phyloP scores from a whole-genome alignment of 1,140 invertebrate genomes.

The Pachypsylla venusta region DNA sequence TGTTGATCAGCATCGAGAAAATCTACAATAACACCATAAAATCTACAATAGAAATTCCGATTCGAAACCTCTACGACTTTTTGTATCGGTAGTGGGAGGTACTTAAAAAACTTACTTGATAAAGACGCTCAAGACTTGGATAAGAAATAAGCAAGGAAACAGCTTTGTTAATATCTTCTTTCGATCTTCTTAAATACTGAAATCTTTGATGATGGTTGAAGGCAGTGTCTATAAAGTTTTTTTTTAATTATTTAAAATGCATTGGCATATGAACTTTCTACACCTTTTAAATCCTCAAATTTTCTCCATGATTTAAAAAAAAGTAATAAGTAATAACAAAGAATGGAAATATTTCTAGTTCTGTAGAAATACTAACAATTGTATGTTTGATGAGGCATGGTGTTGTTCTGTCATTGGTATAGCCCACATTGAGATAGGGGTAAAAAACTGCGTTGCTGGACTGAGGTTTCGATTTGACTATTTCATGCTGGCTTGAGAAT shows the following conservation, averaged over 20 bases:
- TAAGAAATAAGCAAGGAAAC: conserved; percentile 15
- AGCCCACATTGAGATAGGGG: neutral
- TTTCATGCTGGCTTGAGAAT: conserved; percentile 15
- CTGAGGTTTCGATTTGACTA: neutral
- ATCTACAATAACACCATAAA: no score
- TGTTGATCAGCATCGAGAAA: no score
- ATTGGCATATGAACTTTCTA: neutral
- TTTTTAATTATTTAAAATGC: neutral
- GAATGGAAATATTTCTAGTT: conserved; percentile 15
- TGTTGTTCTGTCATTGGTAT: conserved; percentile 5
- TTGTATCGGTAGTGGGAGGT: conserved; percentile 19
- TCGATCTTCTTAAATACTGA: conserved; percentile 19
- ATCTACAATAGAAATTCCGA: no score
- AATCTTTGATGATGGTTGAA: conserved; percentile 21
- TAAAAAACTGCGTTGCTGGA: neutral
- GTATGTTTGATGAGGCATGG: conserved; percentile 11
- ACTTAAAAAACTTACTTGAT: conserved; percentile 24
- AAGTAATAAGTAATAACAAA: conserved; percentile 10
- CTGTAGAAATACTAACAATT: neutral
- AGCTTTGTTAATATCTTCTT: conserved; percentile 19
- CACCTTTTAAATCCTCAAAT: neutral
- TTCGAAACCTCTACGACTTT: conserved; percentile 12
- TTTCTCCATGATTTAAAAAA: conserved; percentile 9
- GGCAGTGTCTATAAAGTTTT: neutral
- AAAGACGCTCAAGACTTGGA: conserved; percentile 18